phyloP scores from a whole-genome alignment of 2,888 invertebrate species.

The Cerastis rubricosa region DNA sequence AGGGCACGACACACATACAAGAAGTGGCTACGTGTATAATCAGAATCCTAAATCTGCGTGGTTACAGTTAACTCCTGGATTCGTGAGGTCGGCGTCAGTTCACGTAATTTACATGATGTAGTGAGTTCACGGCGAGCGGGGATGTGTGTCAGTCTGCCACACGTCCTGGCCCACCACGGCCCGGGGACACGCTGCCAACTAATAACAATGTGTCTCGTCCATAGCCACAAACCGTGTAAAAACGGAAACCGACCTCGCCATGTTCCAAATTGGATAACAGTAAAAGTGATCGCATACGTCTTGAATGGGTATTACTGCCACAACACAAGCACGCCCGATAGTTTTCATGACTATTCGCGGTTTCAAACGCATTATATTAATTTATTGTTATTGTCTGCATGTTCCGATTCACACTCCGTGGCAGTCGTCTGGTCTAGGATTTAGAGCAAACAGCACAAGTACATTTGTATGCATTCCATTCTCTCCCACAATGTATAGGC shows the following conservation, averaged over 20 bases:
- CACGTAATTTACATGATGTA: constrained; percentile 60
- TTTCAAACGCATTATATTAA: constrained; percentile 77
- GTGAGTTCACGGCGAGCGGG: constrained; percentile 47
- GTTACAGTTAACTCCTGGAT: constrained; percentile 62
- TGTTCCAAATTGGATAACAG: constrained; percentile 90
- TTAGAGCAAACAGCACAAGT: constrained; percentile 56
- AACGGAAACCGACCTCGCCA: constrained; percentile 87
- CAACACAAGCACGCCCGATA: constrained; percentile 71
- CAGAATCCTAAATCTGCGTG: constrained; percentile 61
- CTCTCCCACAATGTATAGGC: constrained; percentile 51
- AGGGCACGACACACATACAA: constrained; percentile 43
- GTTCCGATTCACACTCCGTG: constrained; percentile 64
- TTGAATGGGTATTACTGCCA: constrained; percentile 83
- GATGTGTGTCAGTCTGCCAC: constrained; percentile 86
- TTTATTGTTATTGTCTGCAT: constrained; percentile 75
- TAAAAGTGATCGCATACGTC: constrained; percentile 90
- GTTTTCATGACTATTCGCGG: constrained; percentile 84
- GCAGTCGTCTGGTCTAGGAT: constrained; percentile 41
- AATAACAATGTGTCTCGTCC: constrained; percentile 84
- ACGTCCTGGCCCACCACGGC: constrained; percentile 79
- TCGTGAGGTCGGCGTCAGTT: constrained; percentile 53
- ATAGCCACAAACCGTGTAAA: constrained; percentile 88
- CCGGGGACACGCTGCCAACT: constrained; percentile 82
- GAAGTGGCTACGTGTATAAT: constrained; percentile 62
- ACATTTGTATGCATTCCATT: constrained; percentile 49